These are phyloP conservation scores for Rhynchonycteris naso DNA, from an alignment of 2,797 vertebrate genomes.

Conservation along the genomic window DNA sequence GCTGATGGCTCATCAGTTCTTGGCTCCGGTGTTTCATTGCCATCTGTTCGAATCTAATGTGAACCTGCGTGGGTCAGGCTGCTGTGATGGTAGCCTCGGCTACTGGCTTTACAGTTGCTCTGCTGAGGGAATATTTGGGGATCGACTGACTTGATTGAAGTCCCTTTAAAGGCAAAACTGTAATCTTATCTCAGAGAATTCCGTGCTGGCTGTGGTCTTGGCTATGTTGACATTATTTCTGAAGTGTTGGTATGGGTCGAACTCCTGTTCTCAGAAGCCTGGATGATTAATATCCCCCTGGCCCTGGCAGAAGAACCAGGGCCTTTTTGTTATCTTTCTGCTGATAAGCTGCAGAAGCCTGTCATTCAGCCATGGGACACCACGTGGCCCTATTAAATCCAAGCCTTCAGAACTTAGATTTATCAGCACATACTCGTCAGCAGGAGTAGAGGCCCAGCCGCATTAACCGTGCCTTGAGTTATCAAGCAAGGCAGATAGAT, in stretches of 20 bases:
- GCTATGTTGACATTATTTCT: constrained; percentile 77
- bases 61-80: no score
- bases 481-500: neutral
- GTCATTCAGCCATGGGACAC: constrained; percentile 47
- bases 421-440: constrained; percentile 61
- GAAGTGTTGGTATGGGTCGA: constrained; percentile 63
- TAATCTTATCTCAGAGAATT: constrained; percentile 80
- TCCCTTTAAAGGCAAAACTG: constrained; percentile 63
- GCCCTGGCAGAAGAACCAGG: constrained; percentile 28
- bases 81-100: no score
- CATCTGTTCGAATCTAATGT: no score
- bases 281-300: constrained; percentile 73
- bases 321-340: constrained; percentile 76
- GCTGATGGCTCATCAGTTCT: no score
- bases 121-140: neutral
- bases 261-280: constrained; percentile 11
- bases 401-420: constrained; percentile 28
- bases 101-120: no score
- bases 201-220: constrained; percentile 70
- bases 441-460: constrained; percentile 9
- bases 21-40: no score
- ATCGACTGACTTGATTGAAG: neutral
- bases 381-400: constrained; percentile 42
- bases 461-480: neutral
- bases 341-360: constrained; percentile 61